Base-by-base conservation (phyloP, 1,140 invertebrate species). In the Sycophaga agraensis region DNA sequence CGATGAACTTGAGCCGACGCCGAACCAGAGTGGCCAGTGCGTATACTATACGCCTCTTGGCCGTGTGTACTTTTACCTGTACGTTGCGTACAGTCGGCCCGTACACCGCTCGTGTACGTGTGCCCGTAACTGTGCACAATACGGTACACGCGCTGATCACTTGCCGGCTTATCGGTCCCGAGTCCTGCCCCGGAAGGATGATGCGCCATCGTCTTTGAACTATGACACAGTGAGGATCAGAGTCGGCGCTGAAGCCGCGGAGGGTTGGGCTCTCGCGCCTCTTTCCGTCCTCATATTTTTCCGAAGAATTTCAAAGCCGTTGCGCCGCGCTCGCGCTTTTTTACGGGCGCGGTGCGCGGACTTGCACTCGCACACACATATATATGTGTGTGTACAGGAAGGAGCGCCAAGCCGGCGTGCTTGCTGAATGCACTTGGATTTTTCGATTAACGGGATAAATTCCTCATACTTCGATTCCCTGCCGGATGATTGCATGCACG, bases 151-250 rank as follows among this genome's bases (percentile, higher is more conserved):
- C 24, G 56, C 12, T 14, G n/a, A n/a, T 14, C 1, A 17, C 49
- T n/a, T 51, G 11, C n/a, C 14, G 4, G 28, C 46, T 49, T n/a
- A n/a, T n/a, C 3, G 1, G 2, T 16, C 4, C 19, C 19, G 14
- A 12, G 16, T 34, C 6, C 26, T 17, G 17, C 42, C 2, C 19
- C 5, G 34, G 26, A 43, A 37, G 22, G 24, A 34, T 11, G 53
- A 55, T 55, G 40, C 53, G 40, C 24, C 53, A 42, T n/a, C n/a
- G n/a, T 21, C 40, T 39, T 39, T 39, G 55, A 58, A 58, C 54
- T 56, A 46, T 56, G 54, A 56, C 54, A 46, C 43, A n/a, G n/a
- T n/a, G n/a, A n/a, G n/a, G n/a, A n/a, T n/a, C n/a, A n/a, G 12
- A 57, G 19, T 16, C 6, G 0, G 5, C 14, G 40, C 9, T 2